Percentiles rank a stretch among this genome's conserved stretches.
phyloP scores from a whole-genome alignment of 2,797 vertebrate species.

The Uromys caudimaculatus region DNA sequence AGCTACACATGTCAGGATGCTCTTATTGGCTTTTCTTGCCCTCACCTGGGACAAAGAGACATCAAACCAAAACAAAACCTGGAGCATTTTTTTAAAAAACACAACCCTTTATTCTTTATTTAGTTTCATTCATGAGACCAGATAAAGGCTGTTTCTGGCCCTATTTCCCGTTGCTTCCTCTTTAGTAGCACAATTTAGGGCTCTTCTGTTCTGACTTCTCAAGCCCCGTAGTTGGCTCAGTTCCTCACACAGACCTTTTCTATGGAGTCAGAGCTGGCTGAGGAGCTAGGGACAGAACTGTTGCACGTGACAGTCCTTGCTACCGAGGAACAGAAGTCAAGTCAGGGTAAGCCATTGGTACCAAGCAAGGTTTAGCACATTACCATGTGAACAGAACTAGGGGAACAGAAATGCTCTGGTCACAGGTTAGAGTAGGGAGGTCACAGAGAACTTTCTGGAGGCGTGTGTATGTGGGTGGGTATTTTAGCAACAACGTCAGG shows the following conservation, averaged over 20 bases:
- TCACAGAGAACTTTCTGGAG: neutral
- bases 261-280: neutral
- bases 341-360: neutral
- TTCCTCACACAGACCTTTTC: neutral
- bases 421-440: neutral
- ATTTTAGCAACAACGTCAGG: neutral
- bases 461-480: neutral
- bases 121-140: neutral
- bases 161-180: neutral
- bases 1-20: neutral
- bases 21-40: neutral
- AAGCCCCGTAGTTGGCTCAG: neutral
- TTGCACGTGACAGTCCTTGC: neutral
- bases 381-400: neutral
- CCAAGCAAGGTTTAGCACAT: neutral
- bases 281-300: neutral
- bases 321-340: neutral
- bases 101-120: conserved; percentile 26
- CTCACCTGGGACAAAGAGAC: neutral
- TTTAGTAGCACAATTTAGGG: rapidly evolving
- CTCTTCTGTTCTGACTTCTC: neutral
- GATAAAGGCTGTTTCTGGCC: neutral
- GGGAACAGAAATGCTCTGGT: neutral
- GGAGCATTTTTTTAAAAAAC: neutral
- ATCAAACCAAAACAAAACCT: neutral